Base-by-base conservation (phyloP, 2,113 vertebrate genomes). In the Hippocampus barbouri region DNA sequence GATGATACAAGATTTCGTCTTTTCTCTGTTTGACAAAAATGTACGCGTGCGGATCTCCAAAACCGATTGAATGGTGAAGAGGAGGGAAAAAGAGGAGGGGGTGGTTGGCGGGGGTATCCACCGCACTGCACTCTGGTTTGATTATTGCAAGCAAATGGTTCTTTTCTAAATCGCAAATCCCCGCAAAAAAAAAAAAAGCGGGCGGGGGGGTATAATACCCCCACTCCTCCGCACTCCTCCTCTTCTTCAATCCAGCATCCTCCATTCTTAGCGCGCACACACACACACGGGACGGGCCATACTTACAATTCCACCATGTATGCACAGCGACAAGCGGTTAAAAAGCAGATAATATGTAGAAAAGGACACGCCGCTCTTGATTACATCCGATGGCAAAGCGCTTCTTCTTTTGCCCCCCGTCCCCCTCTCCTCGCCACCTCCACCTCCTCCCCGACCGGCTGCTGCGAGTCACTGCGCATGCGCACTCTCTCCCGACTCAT, bases 301-400 rank as follows among this genome's bases (percentile, higher is more conserved):
- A 93, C 93, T 93, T 85, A 93, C 93, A 92, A 89, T 92, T 89
- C 92, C 92, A 93, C 90, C 93, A 93, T 93, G 93, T 93, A 93
- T 93, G 91, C 93, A 90, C 89, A 91, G 88, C 90, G 86, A 91
- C 85, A 90, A 90, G 89, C 92, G 86, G 87, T 47, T 16, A 47
- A 66, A 45, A 66, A 66, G 14, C 59, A 66, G 43, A 66, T 66
- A 66, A 66, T 47, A 2, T 66, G 15, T 15, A 27, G n/a, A 25
- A 47, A 66, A 25, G 43, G 23, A 16, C 8, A 66, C 43, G 64
- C 85, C 89, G 90, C 90, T 91, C 90, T 92, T 91, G 90, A 92
- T 93, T 91, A 91, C 92, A 92, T 93, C 92, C 90, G 91, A 91
- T 91, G 90, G 90, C 89, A 91, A 87, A 92, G 88, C 90, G 79